These are phyloP conservation scores for Hyperoplus immaculatus DNA, from an alignment of 2,797 vertebrate genomes.

Conservation along the genomic window DNA sequence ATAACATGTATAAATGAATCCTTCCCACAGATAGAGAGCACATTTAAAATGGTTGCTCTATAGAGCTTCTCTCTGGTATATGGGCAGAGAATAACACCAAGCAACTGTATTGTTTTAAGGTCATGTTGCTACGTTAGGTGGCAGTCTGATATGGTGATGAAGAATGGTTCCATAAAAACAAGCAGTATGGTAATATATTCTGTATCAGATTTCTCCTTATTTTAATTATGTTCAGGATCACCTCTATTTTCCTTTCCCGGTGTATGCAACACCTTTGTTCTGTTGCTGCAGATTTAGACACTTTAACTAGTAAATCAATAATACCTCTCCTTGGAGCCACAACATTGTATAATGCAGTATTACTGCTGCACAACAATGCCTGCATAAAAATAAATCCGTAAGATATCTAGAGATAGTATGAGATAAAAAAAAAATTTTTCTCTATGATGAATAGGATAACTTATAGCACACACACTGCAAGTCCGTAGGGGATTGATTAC, in stretches of 20 bases:
- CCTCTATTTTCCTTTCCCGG: conserved; percentile 12
- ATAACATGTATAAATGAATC: not conserved
- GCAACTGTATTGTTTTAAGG: conserved; percentile 29
- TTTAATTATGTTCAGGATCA: conserved; percentile 36
- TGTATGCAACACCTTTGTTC: conserved; percentile 24
- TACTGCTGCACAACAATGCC: conserved; percentile 23
- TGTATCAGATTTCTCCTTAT: conserved; percentile 41
- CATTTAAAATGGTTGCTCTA: not conserved
- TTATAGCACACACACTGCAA: not conserved
- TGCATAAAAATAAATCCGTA: conserved; percentile 23
- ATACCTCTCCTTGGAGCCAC: conserved; percentile 40
- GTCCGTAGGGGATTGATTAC: not conserved
- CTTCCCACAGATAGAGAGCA: conserved; percentile 1
- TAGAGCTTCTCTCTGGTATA: not conserved
- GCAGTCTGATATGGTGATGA: conserved; percentile 51
- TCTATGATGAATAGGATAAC: conserved; percentile 1
- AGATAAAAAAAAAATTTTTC: not conserved
- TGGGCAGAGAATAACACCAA: conserved; percentile 15
- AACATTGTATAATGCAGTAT: conserved; percentile 18
- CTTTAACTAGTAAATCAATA: conserved; percentile 55
- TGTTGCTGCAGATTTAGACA: conserved; percentile 50
- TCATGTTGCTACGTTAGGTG: conserved; percentile 55
- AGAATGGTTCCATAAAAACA: conserved; percentile 32
- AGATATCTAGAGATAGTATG: conserved; percentile 3
- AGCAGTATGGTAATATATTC: conserved; percentile 30